phyloP scores from a whole-genome alignment of 2,797 vertebrate species.

The Sylvilagus floridanus region DNA sequence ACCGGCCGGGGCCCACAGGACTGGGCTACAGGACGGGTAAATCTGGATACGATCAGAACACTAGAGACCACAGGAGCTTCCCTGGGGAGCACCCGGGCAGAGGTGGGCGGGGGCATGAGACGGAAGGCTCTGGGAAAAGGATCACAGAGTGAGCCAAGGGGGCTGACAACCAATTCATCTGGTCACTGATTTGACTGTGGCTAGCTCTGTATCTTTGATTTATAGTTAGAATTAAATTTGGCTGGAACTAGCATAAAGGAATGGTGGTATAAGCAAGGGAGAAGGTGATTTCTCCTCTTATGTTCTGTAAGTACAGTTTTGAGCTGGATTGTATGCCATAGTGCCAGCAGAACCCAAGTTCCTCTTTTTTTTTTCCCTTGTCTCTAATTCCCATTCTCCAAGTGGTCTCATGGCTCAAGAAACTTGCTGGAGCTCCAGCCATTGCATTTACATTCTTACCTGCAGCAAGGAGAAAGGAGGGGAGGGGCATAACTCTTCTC shows the following conservation, averaged over 20 bases:
- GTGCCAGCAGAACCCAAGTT: not conserved
- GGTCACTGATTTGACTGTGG: not conserved
- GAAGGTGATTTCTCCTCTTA: not conserved
- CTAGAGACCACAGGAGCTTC: no score
- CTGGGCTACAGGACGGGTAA: not conserved
- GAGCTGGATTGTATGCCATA: not conserved
- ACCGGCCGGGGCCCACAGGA: not conserved
- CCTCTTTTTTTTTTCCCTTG: not conserved
- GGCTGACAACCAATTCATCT: not conserved
- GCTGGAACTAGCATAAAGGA: not conserved
- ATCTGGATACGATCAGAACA: not conserved
- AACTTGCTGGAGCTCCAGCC: not conserved
- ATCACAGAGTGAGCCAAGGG: not conserved
- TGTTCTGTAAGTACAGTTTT: not conserved
- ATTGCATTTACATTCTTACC: not conserved
- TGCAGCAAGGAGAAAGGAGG: not conserved
- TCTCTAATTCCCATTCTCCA: not conserved
- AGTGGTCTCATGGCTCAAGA: not conserved
- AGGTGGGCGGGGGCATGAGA: not conserved
- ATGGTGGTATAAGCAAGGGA: constrained; percentile 6
- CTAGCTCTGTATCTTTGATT: not conserved
- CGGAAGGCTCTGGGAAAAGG: not conserved
- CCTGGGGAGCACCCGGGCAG: not conserved
- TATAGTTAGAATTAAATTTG: constrained; percentile 17
- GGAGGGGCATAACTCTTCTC: not conserved